These are phyloP conservation scores for Drosophila baimaii DNA, from an alignment of 1,140 invertebrate genomes.

Conservation along the genomic window DNA sequence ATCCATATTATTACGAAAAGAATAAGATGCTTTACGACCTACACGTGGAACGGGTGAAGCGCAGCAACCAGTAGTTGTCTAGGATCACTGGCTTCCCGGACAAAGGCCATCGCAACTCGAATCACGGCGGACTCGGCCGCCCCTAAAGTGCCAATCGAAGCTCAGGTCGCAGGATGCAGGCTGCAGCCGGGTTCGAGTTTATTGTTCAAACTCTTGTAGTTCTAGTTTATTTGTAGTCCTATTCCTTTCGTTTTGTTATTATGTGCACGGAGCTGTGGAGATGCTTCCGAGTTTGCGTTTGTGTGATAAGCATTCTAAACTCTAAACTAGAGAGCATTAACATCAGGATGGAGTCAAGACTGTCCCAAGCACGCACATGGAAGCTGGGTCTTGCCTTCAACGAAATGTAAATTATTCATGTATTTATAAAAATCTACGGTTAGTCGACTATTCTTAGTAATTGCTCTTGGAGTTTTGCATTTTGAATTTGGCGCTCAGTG, in stretches of 20 bases:
- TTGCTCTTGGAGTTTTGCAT: neutral
- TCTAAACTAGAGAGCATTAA: constrained; percentile 22
- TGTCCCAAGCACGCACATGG: constrained; percentile 26
- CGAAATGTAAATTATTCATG: constrained; percentile 7
- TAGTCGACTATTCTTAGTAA: constrained; percentile 7
- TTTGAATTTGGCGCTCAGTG: constrained; percentile 19
- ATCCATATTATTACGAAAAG: constrained; percentile 81
- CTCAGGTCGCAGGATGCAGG: constrained; percentile 5
- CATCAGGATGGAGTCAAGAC: constrained; percentile 21
- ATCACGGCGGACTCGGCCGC: neutral
- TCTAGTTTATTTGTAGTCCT: constrained; percentile 6
- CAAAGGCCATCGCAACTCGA: constrained; percentile 7
- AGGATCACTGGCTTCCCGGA: neutral
- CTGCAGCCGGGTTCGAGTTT: neutral
- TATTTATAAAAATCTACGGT: constrained; percentile 8
- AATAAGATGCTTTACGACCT: constrained; percentile 83
- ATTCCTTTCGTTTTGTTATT: neutral
- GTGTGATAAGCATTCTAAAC: constrained; percentile 41
- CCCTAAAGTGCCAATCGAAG: constrained; percentile 37
- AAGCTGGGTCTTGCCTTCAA: constrained; percentile 1
- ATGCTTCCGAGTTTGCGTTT: constrained; percentile 9
- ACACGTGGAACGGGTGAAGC: constrained; percentile 74
- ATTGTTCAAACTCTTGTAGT: constrained; percentile 4
- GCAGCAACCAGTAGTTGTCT: constrained; percentile 53
- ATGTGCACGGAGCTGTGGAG: constrained; percentile 12